Percentiles rank a stretch among this genome's conserved stretches.
Evolutionary conservation across 2,113 vertebrate genomes (phyloP).

Genomic region (Dipodomys ordii): DNA sequence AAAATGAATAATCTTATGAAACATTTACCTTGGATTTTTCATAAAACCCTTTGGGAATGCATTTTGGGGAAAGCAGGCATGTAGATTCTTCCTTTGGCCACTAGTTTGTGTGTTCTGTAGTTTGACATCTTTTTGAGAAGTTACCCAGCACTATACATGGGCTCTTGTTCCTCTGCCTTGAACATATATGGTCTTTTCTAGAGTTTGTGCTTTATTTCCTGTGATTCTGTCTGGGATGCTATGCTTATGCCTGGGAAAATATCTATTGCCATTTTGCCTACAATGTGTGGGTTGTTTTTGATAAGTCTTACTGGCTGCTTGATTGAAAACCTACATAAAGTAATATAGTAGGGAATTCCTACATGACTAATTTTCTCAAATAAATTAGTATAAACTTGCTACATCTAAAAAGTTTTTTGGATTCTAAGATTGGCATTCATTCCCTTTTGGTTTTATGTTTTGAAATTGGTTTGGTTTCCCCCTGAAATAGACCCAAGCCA

Average conservation of each 20-base stretch:
- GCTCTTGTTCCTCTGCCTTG: too few relatives aligned
- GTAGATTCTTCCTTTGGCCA: neutral
- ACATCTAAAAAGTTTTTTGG: neutral
- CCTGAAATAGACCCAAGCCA: neutral
- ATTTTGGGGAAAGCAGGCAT: neutral
- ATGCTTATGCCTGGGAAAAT: neutral
- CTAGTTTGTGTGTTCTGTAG: neutral
- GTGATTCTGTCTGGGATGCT: neutral
- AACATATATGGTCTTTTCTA: too few relatives aligned
- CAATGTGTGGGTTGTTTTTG: neutral
- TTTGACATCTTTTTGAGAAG: neutral
- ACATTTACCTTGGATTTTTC: neutral
- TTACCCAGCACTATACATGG: accelerated
- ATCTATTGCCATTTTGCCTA: neutral
- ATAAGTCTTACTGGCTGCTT: neutral
- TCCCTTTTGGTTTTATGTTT: neutral
- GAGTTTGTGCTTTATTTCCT: too few relatives aligned
- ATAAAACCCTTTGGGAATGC: neutral
- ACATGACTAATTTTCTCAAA: neutral
- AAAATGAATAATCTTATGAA: conserved; percentile 12
- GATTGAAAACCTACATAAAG: neutral
- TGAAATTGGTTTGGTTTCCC: neutral
- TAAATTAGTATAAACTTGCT: neutral
- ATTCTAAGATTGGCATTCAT: neutral
- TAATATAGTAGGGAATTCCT: neutral